Percentiles rank a stretch among this genome's conserved stretches.
Evolutionary conservation across 2,888 invertebrate species (phyloP).

Genomic region (Sympetrum striolatum): DNA sequence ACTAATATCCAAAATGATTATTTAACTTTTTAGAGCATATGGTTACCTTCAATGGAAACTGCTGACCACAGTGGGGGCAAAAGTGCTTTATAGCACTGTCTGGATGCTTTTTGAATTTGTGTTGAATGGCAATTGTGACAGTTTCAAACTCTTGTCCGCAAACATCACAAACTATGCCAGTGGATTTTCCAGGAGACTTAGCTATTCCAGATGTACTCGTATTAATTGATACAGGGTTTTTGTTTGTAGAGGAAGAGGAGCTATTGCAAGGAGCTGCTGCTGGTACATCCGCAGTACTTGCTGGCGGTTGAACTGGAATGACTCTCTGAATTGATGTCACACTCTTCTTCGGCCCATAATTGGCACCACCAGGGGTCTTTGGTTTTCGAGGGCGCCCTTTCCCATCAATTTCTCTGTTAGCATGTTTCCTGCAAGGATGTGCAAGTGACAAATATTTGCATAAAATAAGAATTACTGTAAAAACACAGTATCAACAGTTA

Average conservation of each 20-base stretch:
- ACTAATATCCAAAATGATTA: background rate
- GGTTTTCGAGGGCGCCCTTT: slow-evolving; percentile 54
- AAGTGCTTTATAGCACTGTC: slow-evolving; percentile 69
- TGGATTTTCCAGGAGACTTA: background rate
- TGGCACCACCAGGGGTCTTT: background rate
- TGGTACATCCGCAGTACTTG: background rate
- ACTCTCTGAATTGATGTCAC: background rate
- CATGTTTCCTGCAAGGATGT: slow-evolving; percentile 65
- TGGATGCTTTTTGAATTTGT: slow-evolving; percentile 72
- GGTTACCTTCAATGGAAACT: slow-evolving; percentile 69
- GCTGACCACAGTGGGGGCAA: slow-evolving; percentile 72
- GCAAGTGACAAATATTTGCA: background rate
- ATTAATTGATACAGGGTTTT: slow-evolving; percentile 46
- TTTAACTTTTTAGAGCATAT: slow-evolving; percentile 52
- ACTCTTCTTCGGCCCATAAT: background rate
- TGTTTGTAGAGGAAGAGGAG: slow-evolving; percentile 46
- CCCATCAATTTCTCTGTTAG: slow-evolving; percentile 66
- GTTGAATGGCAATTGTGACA: slow-evolving; percentile 68
- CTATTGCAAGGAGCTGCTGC: background rate
- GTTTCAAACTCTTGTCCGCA: slow-evolving; percentile 59
- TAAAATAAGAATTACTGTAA: too few species aligned
- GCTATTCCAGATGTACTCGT: background rate
- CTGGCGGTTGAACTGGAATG: background rate
- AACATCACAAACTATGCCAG: slow-evolving; percentile 64
- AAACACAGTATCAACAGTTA: too few species aligned